Conservation (phyloP, 2,888 invertebrate species). For the Quadroppia sp. region DNA sequence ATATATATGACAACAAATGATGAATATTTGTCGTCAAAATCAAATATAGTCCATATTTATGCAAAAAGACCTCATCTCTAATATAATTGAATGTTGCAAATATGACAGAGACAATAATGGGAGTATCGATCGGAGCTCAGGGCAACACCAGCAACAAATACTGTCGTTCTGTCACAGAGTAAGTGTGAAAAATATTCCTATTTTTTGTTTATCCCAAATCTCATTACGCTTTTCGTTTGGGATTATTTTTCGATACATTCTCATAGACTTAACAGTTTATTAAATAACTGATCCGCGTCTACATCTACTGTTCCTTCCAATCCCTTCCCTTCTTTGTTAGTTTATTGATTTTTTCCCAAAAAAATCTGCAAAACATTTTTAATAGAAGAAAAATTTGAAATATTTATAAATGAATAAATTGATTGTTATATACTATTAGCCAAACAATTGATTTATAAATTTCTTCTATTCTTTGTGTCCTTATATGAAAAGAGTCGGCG, state of each 20-base stretch:
- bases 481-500: conserved; percentile 48
- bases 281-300: neutral
- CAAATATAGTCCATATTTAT: too few species aligned
- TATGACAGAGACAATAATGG: conserved; percentile 46
- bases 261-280: neutral
- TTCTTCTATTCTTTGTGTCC: too few species aligned
- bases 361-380: too few species aligned
- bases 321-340: neutral
- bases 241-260: neutral
- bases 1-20: too few species aligned
- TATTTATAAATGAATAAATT: neutral
- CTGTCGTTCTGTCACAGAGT: conserved; percentile 44
- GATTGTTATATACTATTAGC: neutral
- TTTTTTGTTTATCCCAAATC: neutral
- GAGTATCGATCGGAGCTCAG: conserved; percentile 46
- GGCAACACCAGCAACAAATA: conserved; percentile 44
- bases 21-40: too few species aligned
- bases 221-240: neutral
- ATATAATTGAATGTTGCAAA: too few species aligned
- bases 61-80: too few species aligned
- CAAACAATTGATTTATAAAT: too few species aligned
- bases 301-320: too few species aligned
- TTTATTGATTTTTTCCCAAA: conserved; percentile 2
- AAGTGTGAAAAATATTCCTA: conserved; percentile 24
- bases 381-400: too few species aligned